phyloP scores from a whole-genome alignment of 2,888 invertebrate species.

The Volucella bombylans region DNA sequence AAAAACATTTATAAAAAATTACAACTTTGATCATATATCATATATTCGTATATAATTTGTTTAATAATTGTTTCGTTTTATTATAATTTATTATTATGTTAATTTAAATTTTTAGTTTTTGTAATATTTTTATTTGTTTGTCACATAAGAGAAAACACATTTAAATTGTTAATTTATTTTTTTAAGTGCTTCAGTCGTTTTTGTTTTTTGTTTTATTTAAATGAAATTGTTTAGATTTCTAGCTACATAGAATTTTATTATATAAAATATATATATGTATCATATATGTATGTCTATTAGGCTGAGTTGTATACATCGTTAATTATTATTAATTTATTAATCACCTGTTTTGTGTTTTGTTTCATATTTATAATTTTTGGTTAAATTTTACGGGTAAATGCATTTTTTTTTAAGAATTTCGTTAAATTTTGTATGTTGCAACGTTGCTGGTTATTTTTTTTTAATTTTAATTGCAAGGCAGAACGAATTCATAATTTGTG shows the following conservation, averaged over 20 bases:
- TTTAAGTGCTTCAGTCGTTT: slow-evolving; percentile 58
- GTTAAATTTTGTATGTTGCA: no score
- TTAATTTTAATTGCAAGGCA: no score
- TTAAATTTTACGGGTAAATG: no score
- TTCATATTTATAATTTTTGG: slow-evolving; percentile 4
- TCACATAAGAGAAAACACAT: slow-evolving; percentile 66
- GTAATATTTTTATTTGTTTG: slow-evolving; percentile 51
- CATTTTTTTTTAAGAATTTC: no score
- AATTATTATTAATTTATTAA: slow-evolving; percentile 16
- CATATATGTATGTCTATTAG: slow-evolving; percentile 17
- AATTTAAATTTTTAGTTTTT: not conserved
- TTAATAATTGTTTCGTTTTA: slow-evolving; percentile 45
- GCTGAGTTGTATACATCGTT: slow-evolving; percentile 40
- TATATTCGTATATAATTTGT: slow-evolving; percentile 37
- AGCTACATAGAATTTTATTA: slow-evolving; percentile 42
- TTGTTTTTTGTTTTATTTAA: slow-evolving; percentile 38
- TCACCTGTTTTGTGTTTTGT: slow-evolving; percentile 34
- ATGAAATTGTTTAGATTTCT: slow-evolving; percentile 51
- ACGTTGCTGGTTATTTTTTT: no score
- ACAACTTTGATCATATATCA: slow-evolving; percentile 61
- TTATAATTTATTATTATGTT: slow-evolving; percentile 27
- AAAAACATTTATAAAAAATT: slow-evolving; percentile 71
- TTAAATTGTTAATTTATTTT: slow-evolving; percentile 12
- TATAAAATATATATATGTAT: slow-evolving; percentile 37
- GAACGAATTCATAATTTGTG: no score